Conservation (phyloP, 2,797 vertebrate species). For the Sebastes vulpes region DNA sequence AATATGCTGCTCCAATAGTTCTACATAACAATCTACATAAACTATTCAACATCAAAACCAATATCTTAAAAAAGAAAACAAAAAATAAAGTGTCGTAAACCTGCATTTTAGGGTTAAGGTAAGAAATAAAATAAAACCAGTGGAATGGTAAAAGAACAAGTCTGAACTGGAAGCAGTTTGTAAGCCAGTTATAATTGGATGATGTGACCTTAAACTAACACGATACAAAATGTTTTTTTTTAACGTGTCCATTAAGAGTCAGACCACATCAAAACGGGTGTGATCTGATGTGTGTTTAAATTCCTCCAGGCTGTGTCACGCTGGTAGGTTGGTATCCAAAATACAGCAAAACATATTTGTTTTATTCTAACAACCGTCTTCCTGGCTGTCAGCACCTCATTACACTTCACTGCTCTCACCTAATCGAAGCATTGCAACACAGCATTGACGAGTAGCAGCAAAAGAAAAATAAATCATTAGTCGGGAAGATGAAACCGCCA, state of each 20-base stretch:
- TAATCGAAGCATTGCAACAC: slow-evolving; percentile 37
- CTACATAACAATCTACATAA: neutral
- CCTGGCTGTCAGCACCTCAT: neutral
- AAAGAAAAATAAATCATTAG: slow-evolving; percentile 39
- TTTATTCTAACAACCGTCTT: neutral
- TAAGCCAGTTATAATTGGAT: neutral
- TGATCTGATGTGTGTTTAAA: neutral
- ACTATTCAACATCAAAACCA: neutral
- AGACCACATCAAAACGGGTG: neutral
- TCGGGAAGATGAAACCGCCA: slow-evolving; percentile 21
- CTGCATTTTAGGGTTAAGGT: neutral
- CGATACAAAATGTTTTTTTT: neutral
- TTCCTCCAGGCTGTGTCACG: slow-evolving; percentile 12
- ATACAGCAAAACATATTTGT: neutral
- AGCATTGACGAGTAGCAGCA: slow-evolving; percentile 19
- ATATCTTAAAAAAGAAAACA: neutral
- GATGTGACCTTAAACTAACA: neutral
- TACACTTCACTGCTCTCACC: slow-evolving; percentile 2
- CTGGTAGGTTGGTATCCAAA: neutral
- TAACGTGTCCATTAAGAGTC: neutral
- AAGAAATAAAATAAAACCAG: neutral
- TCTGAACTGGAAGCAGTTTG: neutral
- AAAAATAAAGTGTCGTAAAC: too few species aligned
- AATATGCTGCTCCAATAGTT: too few species aligned
- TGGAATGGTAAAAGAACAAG: neutral